phyloP scores from a whole-genome alignment of 2,888 invertebrate genomes.

The Galeruca laticollis region DNA sequence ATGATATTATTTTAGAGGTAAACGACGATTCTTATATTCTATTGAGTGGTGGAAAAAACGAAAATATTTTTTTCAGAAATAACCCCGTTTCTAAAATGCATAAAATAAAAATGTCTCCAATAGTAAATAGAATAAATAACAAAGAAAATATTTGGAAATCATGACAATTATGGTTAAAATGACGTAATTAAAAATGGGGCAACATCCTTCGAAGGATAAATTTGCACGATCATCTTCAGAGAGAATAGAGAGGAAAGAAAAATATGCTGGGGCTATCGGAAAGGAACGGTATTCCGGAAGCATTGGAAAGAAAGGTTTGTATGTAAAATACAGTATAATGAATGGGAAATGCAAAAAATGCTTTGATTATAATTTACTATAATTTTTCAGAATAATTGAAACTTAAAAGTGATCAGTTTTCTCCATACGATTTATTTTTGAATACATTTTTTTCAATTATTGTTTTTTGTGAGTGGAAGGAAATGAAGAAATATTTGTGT shows the following conservation, averaged over 20 bases:
- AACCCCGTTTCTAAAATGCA: neutral
- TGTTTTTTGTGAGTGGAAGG: too few species aligned
- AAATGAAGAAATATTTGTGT: too few species aligned
- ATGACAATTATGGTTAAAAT: slow-evolving; percentile 6
- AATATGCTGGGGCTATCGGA: slow-evolving; percentile 76
- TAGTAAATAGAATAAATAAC: neutral
- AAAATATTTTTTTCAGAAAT: neutral
- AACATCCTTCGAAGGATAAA: slow-evolving; percentile 83
- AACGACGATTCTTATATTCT: neutral
- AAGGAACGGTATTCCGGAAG: slow-evolving; percentile 75
- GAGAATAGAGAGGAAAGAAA: slow-evolving; percentile 71
- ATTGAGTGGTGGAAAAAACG: neutral
- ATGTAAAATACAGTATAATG: neutral
- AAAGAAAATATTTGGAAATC: slow-evolving; percentile 5
- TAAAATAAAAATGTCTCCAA: neutral
- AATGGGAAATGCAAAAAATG: neutral
- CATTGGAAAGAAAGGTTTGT: slow-evolving; percentile 76
- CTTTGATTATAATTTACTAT: neutral
- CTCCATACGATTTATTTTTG: too few species aligned
- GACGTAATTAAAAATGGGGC: slow-evolving; percentile 73
- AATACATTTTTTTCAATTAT: too few species aligned
- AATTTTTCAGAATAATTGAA: too few species aligned
- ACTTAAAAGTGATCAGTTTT: too few species aligned
- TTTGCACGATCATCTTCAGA: slow-evolving; percentile 76
- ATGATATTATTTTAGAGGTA: neutral